phyloP scores from a whole-genome alignment of 2,888 invertebrate species.

The Agonopterix arenella region DNA sequence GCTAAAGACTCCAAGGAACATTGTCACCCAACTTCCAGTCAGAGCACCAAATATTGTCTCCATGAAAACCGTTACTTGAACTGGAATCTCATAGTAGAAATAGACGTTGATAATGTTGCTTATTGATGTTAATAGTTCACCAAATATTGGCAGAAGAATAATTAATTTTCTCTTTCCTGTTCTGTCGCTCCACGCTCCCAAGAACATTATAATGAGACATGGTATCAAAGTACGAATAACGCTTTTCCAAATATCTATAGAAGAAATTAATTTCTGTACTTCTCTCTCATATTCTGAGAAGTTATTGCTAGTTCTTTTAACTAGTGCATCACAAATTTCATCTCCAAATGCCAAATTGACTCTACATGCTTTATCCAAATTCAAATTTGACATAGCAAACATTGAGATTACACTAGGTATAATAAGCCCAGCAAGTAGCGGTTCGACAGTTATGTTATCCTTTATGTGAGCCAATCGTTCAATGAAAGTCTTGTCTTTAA shows the following conservation, averaged over 20 bases:
- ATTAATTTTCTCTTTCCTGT: slow-evolving; percentile 75
- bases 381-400: slow-evolving; percentile 78
- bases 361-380: slow-evolving; percentile 65
- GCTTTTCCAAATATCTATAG: slow-evolving; percentile 76
- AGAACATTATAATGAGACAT: slow-evolving; percentile 73
- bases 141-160: slow-evolving; percentile 74
- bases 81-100: slow-evolving; percentile 75
- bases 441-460: slow-evolving; percentile 83
- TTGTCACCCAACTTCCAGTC: slow-evolving; percentile 75
- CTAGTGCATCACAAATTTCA: slow-evolving; percentile 54
- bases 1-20: slow-evolving; percentile 78
- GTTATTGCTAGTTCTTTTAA: slow-evolving; percentile 59
- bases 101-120: slow-evolving; percentile 74
- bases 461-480: slow-evolving; percentile 48
- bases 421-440: slow-evolving; percentile 83
- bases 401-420: slow-evolving; percentile 81
- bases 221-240: slow-evolving; percentile 74
- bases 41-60: slow-evolving; percentile 72
- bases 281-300: slow-evolving; percentile 79
- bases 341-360: slow-evolving; percentile 52
- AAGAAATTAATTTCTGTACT: slow-evolving; percentile 76
- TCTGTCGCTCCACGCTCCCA: slow-evolving; percentile 80
- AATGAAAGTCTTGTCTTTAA: slow-evolving; percentile 43
- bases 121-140: slow-evolving; percentile 68
- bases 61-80: slow-evolving; percentile 69